Evolutionary conservation across 2,113 vertebrate genomes (phyloP).

Genomic region (Puntigrus tetrazona): DNA sequence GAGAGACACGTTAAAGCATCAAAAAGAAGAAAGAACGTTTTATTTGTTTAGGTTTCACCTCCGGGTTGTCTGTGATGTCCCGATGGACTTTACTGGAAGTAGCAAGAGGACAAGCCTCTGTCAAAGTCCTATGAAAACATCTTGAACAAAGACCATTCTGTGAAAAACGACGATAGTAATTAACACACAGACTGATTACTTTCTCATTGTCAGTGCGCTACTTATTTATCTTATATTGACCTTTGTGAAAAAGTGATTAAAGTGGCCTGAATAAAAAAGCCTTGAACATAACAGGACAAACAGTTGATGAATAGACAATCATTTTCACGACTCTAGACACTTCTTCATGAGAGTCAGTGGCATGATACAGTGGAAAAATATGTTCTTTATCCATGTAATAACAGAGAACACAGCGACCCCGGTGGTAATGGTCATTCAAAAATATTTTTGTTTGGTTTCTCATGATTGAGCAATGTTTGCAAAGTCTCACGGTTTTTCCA

Average conservation of each 20-base stretch:
- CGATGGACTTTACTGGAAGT: conserved; percentile 91
- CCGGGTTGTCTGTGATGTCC: conserved; percentile 84
- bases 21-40: background rate
- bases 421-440: no score
- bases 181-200: background rate
- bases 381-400: no score
- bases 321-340: no score
- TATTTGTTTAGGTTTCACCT: conserved; percentile 74
- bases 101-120: conserved; percentile 91
- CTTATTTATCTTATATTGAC: no score
- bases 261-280: no score
- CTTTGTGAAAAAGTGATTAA: no score
- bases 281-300: no score
- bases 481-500: background rate
- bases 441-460: background rate
- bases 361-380: no score
- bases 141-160: conserved; percentile 97
- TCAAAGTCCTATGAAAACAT: conserved; percentile 96
- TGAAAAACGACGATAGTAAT: background rate
- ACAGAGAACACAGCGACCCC: no score
- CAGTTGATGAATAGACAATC: no score
- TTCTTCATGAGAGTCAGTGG: no score
- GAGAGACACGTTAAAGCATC: background rate
- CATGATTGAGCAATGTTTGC: background rate
- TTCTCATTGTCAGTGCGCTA: no score